phyloP scores from a whole-genome alignment of 2,113 vertebrate genomes.

The Gambusia holbrooki region DNA sequence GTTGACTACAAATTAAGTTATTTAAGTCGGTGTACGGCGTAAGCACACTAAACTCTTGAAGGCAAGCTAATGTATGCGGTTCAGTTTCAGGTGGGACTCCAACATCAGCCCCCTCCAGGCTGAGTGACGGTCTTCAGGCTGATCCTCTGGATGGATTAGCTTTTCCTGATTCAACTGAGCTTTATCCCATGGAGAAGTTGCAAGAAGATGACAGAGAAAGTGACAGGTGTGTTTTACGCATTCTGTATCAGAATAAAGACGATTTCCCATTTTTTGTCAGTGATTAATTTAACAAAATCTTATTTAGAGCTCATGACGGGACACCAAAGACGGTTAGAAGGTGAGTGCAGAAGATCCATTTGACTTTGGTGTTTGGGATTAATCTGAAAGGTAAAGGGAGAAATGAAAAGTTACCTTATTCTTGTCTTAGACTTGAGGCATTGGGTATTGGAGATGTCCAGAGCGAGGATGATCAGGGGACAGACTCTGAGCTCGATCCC shows the following conservation, averaged over 20 bases:
- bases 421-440: constrained; percentile 82
- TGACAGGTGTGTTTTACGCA: constrained; percentile 83
- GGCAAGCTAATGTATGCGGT: not conserved
- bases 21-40: not conserved
- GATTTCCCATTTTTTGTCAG: not conserved
- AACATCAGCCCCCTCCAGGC: constrained; percentile 74
- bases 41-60: not conserved
- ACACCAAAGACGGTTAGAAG: constrained; percentile 73
- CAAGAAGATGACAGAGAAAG: constrained; percentile 91
- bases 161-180: constrained; percentile 84
- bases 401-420: not conserved
- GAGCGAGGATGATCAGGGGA: constrained; percentile 93
- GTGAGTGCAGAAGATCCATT: constrained; percentile 30
- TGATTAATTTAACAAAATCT: not conserved
- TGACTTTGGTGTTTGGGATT: not conserved
- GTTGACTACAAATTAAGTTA: too few relatives aligned
- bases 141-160: constrained; percentile 83
- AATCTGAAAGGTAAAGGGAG: not conserved
- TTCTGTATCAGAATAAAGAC: not conserved
- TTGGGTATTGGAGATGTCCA: constrained; percentile 85
- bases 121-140: constrained; percentile 80
- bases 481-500: constrained; percentile 91
- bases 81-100: constrained; percentile 22
- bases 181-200: constrained; percentile 86
- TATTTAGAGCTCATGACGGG: constrained; percentile 68